Evolutionary conservation across 2,888 invertebrate genomes (phyloP), one percentile per base, ranked within the genome.

Genomic region (Bruchidius siliquastri): DNA sequence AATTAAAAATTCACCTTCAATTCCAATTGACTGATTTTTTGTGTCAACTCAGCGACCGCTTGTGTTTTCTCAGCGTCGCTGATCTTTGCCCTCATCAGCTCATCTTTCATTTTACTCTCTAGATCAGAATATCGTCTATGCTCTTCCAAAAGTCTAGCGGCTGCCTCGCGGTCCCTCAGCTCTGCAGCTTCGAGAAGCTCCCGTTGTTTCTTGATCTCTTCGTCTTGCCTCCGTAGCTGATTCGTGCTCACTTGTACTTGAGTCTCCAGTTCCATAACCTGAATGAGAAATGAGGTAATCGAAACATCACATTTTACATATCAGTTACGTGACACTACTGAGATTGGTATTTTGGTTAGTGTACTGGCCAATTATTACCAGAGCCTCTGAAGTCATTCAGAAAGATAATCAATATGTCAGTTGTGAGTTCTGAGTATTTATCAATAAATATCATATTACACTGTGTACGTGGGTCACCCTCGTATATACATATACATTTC

Each of bases 1-100:
- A n/a, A n/a, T n/a, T 8, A 26, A 68, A 22, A n/a, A 75, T 71
- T 80, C 84, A 95, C 97, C 90, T 96, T 96, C 78, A 96, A 90
- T 88, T 98, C 98, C 79, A 97, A 90, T 83, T 96, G 93, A 10
- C 98, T 96, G 75, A 99, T 95, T 88, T 96, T 96, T 81, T 96
- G 96, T 78, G 94, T 94, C 22, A 98, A 90, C 86, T 98, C 98
- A 2, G 97, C 98, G 76, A 98, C 93, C 75, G 93, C 91, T 87
- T 98, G 98, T 74, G 96, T 94, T 83, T 96, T 96, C 85, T 99
- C 99, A 74, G 98, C 96, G 83, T 98, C 97, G 79, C 95, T 92
- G 77, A 99, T 97, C 82, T 96, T 91, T 0, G 95, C 94, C 90
- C 96, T 95, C 95, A 98, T 96, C 26, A 93, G 90, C 81, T 97